Percentiles rank a stretch among this genome's conserved stretches.
Conservation (phyloP, 2,797 vertebrate species). For the Hippopotamyrus pictus region DNA sequence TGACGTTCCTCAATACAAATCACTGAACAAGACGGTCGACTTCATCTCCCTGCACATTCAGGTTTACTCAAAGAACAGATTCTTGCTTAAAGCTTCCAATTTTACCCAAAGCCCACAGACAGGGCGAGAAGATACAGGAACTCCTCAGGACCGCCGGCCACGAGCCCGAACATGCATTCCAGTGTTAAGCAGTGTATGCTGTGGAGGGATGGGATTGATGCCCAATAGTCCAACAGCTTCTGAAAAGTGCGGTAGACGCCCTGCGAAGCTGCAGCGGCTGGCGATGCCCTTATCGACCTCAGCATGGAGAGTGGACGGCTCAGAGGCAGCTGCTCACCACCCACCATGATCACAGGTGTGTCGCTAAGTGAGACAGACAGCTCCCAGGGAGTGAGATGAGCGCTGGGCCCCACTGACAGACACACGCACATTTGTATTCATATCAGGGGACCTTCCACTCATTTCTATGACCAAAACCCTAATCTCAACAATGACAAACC, state of each 20-base stretch:
- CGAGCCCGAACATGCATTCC: not conserved
- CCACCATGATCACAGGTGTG: not conserved
- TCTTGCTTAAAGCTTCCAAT: not conserved
- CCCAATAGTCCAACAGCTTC: not conserved
- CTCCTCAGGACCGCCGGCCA: not conserved
- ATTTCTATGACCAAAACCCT: not conserved
- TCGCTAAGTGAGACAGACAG: not conserved
- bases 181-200: not conserved
- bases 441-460: not conserved
- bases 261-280: not conserved
- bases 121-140: not conserved
- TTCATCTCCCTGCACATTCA: not conserved
- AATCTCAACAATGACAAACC: not conserved
- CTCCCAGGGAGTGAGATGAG: not conserved
- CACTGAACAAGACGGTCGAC: not conserved
- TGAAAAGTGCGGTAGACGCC: not conserved
- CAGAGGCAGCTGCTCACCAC: not conserved
- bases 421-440: not conserved
- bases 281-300: not conserved
- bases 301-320: not conserved
- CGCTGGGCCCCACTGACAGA: not conserved
- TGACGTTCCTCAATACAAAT: not conserved
- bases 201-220: not conserved
- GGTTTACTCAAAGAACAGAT: not conserved
- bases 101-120: not conserved